phyloP scores from a whole-genome alignment of 2,797 vertebrate species.

The Girardinus metallicus region DNA sequence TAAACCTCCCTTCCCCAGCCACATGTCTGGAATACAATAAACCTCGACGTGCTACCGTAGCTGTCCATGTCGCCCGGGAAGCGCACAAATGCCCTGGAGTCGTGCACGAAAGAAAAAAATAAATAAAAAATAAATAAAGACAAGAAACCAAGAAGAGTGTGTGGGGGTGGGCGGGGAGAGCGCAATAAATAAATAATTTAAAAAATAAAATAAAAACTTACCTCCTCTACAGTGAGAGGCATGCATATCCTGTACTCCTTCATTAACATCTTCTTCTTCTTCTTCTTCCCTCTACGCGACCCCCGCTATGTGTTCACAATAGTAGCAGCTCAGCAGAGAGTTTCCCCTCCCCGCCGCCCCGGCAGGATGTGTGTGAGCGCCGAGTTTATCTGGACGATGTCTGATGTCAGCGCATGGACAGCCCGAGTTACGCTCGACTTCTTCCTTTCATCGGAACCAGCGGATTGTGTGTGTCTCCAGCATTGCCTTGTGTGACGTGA shows the following conservation, averaged over 20 bases:
- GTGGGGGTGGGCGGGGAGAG: fast-evolving
- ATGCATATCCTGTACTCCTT: slow-evolving; percentile 99
- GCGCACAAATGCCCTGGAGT: not conserved
- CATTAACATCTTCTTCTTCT: slow-evolving; percentile 88
- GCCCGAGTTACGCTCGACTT: slow-evolving; percentile 32
- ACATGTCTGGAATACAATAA: slow-evolving; percentile 24
- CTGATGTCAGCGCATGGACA: slow-evolving; percentile 38
- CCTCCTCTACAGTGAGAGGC: slow-evolving; percentile 97
- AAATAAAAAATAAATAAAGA: not conserved
- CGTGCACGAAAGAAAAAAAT: not conserved
- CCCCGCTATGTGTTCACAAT: slow-evolving; percentile 26
- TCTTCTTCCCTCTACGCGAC: slow-evolving; percentile 17
- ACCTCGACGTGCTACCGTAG: not conserved
- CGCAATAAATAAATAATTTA: slow-evolving; percentile 4
- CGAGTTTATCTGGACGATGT: slow-evolving; percentile 35
- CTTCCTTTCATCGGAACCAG: slow-evolving; percentile 56
- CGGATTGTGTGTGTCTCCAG: not conserved
- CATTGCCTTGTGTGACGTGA: slow-evolving; percentile 6
- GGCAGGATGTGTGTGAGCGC: slow-evolving; percentile 47
- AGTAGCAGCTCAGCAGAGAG: slow-evolving; percentile 26
- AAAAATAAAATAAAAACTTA: slow-evolving; percentile 68
- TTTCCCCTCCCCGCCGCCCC: slow-evolving; percentile 43
- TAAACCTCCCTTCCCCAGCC: slow-evolving; percentile 2
- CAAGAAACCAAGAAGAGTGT: not conserved
- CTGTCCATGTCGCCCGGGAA: not conserved